Evolutionary conservation across 1,140 invertebrate species (phyloP).

Genomic region (Lamellibrachia luymesi): DNA sequence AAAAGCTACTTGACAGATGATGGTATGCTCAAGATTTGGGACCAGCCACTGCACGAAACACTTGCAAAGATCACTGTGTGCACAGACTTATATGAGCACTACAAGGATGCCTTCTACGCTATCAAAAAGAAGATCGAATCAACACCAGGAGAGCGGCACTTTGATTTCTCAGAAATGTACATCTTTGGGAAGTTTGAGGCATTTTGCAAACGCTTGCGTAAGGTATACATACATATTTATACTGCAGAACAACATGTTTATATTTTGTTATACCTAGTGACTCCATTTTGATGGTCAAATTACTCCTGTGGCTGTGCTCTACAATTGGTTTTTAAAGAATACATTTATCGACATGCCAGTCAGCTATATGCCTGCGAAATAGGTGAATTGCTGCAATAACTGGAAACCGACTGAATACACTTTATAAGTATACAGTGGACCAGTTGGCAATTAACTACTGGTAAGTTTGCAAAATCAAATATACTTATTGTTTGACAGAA

Average conservation of each 20-base stretch:
- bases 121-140: slow-evolving; percentile 60
- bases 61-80: slow-evolving; percentile 76
- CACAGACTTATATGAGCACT: slow-evolving; percentile 78
- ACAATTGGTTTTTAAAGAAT: no score
- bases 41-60: slow-evolving; percentile 71
- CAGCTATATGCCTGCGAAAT: no score
- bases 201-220: slow-evolving; percentile 82
- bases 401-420: no score
- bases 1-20: slow-evolving; percentile 86
- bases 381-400: no score
- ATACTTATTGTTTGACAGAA: no score
- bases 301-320: no score
- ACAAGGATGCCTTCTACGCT: slow-evolving; percentile 59
- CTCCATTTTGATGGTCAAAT: no score
- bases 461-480: no score
- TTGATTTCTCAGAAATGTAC: slow-evolving; percentile 89
- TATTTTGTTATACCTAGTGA: no score
- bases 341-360: no score
- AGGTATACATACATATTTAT: slow-evolving; percentile 62
- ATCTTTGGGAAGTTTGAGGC: slow-evolving; percentile 95
- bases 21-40: slow-evolving; percentile 85
- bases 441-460: no score
- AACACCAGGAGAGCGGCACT: slow-evolving; percentile 63
- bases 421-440: no score
- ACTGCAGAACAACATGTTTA: neutral